Evolutionary conservation across 1,140 invertebrate species (phyloP).

Genomic region (Bombus pascuorum): DNA sequence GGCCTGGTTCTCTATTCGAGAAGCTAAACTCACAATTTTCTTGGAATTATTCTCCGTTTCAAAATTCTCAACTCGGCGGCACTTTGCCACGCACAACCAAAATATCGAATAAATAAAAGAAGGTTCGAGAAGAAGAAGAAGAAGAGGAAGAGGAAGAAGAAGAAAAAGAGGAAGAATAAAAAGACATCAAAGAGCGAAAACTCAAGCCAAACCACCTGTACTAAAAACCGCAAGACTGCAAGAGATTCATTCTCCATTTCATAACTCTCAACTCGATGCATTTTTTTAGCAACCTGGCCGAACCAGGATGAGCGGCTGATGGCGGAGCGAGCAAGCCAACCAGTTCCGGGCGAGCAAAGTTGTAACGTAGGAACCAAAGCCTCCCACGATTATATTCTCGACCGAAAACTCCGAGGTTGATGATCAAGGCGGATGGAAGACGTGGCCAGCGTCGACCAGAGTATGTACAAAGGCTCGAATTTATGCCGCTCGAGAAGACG

Average conservation of each 20-base stretch:
- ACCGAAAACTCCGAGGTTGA: neutral
- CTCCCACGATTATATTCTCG: constrained; percentile 23
- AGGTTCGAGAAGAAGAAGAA: too few relatives aligned
- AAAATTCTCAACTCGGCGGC: too few relatives aligned
- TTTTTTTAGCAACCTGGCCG: neutral
- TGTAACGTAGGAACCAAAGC: neutral
- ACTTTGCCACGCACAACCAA: too few relatives aligned
- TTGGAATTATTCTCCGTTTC: too few relatives aligned
- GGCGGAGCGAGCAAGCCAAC: neutral
- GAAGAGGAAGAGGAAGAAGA: too few relatives aligned
- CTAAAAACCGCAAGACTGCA: too few relatives aligned
- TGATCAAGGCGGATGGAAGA: neutral
- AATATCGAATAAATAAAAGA: too few relatives aligned
- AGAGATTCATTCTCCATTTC: neutral
- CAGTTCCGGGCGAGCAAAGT: neutral
- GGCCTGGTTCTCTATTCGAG: too few relatives aligned
- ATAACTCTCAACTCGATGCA: neutral
- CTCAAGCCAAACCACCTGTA: too few relatives aligned
- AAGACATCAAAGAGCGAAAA: neutral
- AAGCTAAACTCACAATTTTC: too few relatives aligned
- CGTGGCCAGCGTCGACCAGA: neutral
- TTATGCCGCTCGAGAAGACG: constrained; percentile 35
- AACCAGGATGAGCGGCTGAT: neutral
- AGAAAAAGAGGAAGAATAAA: neutral
- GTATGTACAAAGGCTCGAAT: constrained; percentile 29